These are phyloP conservation scores for Tachina lurida DNA, from an alignment of 2,888 invertebrate species.

Conservation along the genomic window DNA sequence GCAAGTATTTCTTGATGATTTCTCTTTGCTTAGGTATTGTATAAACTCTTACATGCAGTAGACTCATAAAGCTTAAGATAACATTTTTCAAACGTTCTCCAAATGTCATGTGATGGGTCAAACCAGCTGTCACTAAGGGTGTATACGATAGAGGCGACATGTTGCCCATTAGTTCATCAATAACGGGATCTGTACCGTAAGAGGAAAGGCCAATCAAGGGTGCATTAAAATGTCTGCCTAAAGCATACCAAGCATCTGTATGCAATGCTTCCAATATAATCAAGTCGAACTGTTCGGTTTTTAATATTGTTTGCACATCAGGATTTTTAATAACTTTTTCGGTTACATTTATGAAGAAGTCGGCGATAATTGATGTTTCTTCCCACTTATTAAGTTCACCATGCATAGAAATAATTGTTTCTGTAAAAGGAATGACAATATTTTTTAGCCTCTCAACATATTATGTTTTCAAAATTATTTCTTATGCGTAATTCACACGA, in stretches of 20 bases:
- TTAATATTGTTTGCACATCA: constrained; percentile 73
- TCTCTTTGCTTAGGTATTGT: constrained; percentile 38
- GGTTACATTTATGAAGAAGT: neutral
- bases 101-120: constrained; percentile 80
- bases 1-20: constrained; percentile 71
- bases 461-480: too few relatives aligned
- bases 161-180: constrained; percentile 75
- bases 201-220: constrained; percentile 75
- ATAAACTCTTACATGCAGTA: constrained; percentile 25
- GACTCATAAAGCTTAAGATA: constrained; percentile 46
- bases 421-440: neutral
- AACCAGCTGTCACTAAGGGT: constrained; percentile 74
- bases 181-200: constrained; percentile 72
- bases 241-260: constrained; percentile 78
- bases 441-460: neutral
- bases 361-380: constrained; percentile 21
- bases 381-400: constrained; percentile 66
- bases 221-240: constrained; percentile 78
- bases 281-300: constrained; percentile 79
- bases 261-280: constrained; percentile 79
- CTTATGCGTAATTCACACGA: too few relatives aligned
- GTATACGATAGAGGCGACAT: constrained; percentile 79
- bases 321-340: constrained; percentile 62
- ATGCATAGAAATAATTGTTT: neutral
- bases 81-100: constrained; percentile 79